Evolutionary conservation across 2,888 invertebrate species (phyloP).

Genomic region (Axea sp.): DNA sequence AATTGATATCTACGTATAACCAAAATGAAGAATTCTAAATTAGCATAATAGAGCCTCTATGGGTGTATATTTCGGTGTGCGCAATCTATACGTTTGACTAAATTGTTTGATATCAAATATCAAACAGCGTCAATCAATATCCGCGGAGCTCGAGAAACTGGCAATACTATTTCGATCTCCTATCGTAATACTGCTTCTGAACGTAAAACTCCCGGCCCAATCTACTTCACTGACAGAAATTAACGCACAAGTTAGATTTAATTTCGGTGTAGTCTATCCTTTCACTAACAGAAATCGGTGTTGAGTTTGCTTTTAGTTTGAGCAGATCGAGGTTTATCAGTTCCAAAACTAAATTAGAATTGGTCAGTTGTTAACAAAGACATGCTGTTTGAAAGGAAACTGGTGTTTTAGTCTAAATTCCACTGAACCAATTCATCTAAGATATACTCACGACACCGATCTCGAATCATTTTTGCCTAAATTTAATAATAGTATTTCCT

Average conservation of each 20-base stretch:
- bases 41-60: constrained; percentile 41
- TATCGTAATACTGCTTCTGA: constrained; percentile 54
- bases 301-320: constrained; percentile 63
- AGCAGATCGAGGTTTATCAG: constrained; percentile 63
- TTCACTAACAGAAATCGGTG: constrained; percentile 63
- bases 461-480: neutral
- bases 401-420: constrained; percentile 47
- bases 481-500: too few species aligned
- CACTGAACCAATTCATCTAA: constrained; percentile 46
- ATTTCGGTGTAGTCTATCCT: constrained; percentile 63
- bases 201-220: constrained; percentile 57
- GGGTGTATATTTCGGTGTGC: constrained; percentile 38
- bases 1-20: constrained; percentile 24
- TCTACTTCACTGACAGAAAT: constrained; percentile 63
- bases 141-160: constrained; percentile 50
- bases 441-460: neutral
- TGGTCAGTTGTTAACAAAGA: constrained; percentile 64
- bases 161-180: constrained; percentile 56
- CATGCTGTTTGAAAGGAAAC: constrained; percentile 58
- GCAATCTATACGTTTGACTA: constrained; percentile 57
- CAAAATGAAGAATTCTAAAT: constrained; percentile 37
- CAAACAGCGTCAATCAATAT: constrained; percentile 61
- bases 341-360: constrained; percentile 64
- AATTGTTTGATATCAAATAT: constrained; percentile 61
- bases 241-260: constrained; percentile 66